Evolutionary conservation across 2,113 vertebrate genomes (phyloP).

Genomic region (Tiliqua scincoides): DNA sequence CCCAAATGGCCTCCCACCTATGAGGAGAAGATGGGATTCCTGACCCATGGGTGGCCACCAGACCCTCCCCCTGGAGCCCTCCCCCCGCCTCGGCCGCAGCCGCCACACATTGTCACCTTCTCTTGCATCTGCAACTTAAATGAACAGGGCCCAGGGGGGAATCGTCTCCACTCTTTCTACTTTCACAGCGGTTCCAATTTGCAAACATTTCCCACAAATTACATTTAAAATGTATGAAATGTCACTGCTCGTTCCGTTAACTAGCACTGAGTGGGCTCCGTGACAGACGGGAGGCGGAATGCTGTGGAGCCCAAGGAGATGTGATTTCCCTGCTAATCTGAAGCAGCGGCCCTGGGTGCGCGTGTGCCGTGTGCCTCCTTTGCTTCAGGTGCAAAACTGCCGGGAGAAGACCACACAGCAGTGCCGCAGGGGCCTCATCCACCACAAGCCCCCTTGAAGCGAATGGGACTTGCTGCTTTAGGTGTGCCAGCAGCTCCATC

Average conservation of each 20-base stretch:
- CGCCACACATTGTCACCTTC: accelerated
- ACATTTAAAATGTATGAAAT: slow-evolving; percentile 48
- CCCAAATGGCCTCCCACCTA: no score
- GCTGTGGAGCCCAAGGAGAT: background rate
- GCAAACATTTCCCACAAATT: slow-evolving; percentile 31
- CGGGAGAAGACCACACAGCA: background rate
- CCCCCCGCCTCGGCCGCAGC: background rate
- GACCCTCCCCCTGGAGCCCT: background rate
- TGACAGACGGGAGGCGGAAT: slow-evolving; percentile 36
- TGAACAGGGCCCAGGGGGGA: background rate
- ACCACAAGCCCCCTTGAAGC: background rate
- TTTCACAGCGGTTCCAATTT: slow-evolving; percentile 25
- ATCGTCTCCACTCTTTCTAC: background rate
- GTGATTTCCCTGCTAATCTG: slow-evolving; percentile 14
- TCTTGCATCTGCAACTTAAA: background rate
- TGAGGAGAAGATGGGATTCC: background rate
- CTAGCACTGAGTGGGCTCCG: background rate
- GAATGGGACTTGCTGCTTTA: no score
- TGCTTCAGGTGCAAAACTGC: background rate
- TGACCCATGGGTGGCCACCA: background rate
- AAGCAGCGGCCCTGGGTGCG: no score
- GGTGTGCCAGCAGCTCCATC: no score
- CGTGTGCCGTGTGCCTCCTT: background rate
- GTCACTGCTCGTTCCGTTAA: background rate
- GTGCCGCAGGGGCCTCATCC: background rate